These are phyloP conservation scores for Crossocerus cetratus DNA, from an alignment of 2,888 invertebrate species.

Conservation along the genomic window DNA sequence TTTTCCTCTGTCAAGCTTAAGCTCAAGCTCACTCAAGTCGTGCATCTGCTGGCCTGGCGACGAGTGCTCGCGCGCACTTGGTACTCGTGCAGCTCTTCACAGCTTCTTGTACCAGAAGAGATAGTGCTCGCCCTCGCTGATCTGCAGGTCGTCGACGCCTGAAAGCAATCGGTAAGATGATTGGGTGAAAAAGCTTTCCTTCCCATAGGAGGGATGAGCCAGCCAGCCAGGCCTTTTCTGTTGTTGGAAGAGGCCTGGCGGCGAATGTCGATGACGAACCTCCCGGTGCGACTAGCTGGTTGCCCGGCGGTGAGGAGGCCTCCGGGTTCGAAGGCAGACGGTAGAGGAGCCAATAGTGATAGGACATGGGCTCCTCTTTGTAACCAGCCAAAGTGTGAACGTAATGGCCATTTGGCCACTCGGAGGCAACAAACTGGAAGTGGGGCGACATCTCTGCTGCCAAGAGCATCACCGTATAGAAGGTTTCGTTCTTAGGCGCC, in stretches of 20 bases:
- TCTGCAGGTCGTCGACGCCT: conserved; percentile 92
- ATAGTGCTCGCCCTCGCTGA: conserved; percentile 92
- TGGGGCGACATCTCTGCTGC: conserved; percentile 88
- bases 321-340: conserved; percentile 89
- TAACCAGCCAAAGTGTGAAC: conserved; percentile 91
- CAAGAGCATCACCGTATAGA: conserved; percentile 88
- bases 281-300: conserved; percentile 91
- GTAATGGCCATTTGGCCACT: conserved; percentile 96
- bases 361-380: conserved; percentile 89
- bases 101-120: conserved; percentile 96
- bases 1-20: conserved; percentile 13
- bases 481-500: conserved; percentile 85
- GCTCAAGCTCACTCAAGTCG: not conserved
- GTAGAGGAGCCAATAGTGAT: conserved; percentile 94
- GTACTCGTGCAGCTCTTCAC: conserved; percentile 74
- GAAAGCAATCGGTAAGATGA: conserved; percentile 68
- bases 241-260: too few species aligned
- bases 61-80: too few species aligned
- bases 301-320: conserved; percentile 88
- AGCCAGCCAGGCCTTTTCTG: too few species aligned
- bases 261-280: conserved; percentile 75
- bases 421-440: conserved; percentile 87
- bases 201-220: too few species aligned
- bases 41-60: too few species aligned
- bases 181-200: too few species aligned